These are phyloP conservation scores for Drosophila funebris DNA, from an alignment of 1,140 invertebrate genomes.

Conservation along the genomic window DNA sequence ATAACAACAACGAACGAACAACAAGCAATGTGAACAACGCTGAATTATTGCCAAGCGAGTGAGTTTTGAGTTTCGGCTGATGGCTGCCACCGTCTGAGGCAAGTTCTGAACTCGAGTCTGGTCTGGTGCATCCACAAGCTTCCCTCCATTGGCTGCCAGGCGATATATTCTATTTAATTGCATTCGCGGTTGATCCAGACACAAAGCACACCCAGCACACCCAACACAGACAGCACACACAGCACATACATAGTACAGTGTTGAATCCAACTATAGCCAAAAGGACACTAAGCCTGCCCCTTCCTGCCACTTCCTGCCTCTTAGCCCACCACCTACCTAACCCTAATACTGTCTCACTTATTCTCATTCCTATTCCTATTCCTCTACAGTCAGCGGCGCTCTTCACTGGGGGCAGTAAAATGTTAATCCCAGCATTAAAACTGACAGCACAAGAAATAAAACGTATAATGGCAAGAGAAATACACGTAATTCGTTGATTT, in stretches of 20 bases:
- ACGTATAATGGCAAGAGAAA: conserved; percentile 17
- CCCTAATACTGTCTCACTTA: background rate
- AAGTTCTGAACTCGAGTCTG: conserved; percentile 9
- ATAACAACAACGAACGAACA: conserved; percentile 22
- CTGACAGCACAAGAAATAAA: conserved; percentile 57
- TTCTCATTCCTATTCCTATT: background rate
- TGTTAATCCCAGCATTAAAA: conserved; percentile 68
- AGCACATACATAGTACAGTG: background rate
- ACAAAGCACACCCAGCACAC: conserved; percentile 26
- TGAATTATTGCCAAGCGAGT: conserved; percentile 73
- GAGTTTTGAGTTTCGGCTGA: conserved; percentile 58
- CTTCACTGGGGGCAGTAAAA: conserved; percentile 21
- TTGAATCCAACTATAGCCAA: background rate
- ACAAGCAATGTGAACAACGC: conserved; percentile 37
- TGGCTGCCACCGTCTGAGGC: conserved; percentile 12
- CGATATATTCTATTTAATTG: conserved; percentile 80
- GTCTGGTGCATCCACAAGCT: conserved; percentile 10
- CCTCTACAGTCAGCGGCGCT: conserved; percentile 10
- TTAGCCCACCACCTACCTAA: no score
- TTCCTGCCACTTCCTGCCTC: background rate
- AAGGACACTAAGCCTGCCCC: conserved; percentile 36
- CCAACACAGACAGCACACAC: conserved; percentile 5
- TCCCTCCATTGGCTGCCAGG: conserved; percentile 3
- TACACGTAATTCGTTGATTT: conserved; percentile 58
- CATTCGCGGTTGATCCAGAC: conserved; percentile 59